phyloP scores from a whole-genome alignment of 2,113 vertebrate genomes.

The Capreolus pygargus region DNA sequence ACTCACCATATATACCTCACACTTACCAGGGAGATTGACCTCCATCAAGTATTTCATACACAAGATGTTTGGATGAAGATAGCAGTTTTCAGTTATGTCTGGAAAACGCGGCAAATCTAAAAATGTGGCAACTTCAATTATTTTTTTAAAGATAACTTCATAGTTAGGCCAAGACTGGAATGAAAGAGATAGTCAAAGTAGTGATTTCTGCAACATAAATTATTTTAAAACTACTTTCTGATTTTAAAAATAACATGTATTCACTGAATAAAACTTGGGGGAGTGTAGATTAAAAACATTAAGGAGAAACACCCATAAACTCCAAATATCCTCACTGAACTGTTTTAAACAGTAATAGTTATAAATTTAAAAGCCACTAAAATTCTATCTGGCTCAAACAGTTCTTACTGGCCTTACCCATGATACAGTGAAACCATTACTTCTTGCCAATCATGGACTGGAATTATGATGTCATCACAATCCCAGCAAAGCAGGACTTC shows the following conservation, averaged over 20 bases:
- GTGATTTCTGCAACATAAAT: neutral
- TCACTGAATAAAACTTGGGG: neutral
- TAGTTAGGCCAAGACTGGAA: conserved; percentile 88
- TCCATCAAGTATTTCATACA: conserved; percentile 91
- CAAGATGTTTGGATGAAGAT: conserved; percentile 89
- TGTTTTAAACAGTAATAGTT: neutral
- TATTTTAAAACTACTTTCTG: neutral
- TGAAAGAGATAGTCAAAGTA: conserved; percentile 30
- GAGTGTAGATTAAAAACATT: neutral
- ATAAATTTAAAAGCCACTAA: neutral
- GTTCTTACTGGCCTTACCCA: neutral
- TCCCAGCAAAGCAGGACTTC: neutral
- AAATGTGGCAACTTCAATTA: conserved; percentile 78
- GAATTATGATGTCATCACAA: fast-evolving
- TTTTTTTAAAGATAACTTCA: conserved; percentile 80
- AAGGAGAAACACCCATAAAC: neutral
- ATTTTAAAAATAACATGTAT: neutral
- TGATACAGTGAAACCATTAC: neutral
- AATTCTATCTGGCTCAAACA: neutral
- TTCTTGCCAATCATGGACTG: neutral
- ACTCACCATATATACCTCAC: neutral
- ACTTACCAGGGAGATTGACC: conserved; percentile 92
- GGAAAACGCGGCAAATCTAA: conserved; percentile 91
- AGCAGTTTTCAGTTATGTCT: conserved; percentile 84
- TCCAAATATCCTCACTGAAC: neutral